Evolutionary conservation across 2,797 vertebrate genomes (phyloP).

Genomic region (Mallotus villosus): DNA sequence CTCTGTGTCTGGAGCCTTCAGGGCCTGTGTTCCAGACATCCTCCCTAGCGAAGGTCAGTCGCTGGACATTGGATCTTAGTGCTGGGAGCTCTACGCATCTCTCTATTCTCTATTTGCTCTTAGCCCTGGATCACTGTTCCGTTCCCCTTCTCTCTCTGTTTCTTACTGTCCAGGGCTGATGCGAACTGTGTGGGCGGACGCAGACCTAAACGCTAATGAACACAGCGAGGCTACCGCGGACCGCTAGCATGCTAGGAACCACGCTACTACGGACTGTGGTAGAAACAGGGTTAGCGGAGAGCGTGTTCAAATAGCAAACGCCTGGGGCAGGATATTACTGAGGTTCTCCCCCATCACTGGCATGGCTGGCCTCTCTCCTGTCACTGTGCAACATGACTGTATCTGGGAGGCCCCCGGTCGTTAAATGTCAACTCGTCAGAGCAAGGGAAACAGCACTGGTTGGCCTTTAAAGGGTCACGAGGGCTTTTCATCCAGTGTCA

Average conservation of each 20-base stretch:
- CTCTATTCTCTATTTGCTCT: too few relatives aligned
- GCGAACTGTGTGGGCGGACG: conserved; percentile 48
- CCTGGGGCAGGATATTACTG: too few relatives aligned
- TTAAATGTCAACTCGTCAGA: neutral
- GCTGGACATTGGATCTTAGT: too few relatives aligned
- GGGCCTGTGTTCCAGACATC: neutral
- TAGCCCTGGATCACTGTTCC: neutral
- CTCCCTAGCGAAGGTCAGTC: neutral
- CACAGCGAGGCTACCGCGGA: neutral
- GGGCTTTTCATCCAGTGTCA: neutral
- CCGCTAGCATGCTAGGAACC: neutral
- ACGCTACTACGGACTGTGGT: neutral
- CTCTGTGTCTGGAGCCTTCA: neutral
- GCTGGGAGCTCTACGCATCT: too few relatives aligned
- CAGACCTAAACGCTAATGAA: conserved; percentile 53
- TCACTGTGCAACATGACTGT: neutral
- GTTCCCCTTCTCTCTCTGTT: neutral
- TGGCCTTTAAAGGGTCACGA: neutral
- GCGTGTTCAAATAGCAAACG: too few relatives aligned
- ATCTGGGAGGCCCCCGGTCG: too few relatives aligned
- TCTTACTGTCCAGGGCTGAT: conserved; percentile 7
- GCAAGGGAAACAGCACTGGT: neutral
- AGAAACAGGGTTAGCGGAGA: neutral
- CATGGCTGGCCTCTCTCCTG: neutral
- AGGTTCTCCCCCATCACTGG: neutral